Evolutionary conservation across 2,888 invertebrate genomes (phyloP).

Genomic region (Agonopterix subpropinquella): DNA sequence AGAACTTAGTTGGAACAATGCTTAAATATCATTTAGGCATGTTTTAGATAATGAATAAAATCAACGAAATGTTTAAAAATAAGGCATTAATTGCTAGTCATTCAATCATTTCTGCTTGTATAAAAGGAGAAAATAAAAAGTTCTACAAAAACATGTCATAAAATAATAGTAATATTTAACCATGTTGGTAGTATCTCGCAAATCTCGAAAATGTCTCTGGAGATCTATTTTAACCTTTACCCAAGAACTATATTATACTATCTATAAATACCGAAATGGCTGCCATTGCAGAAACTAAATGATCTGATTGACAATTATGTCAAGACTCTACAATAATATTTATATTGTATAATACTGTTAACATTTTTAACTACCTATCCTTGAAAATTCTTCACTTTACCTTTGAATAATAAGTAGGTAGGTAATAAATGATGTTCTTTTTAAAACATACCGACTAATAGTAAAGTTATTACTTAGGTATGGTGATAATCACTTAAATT

Average conservation of each 20-base stretch:
- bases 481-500: constrained; percentile 51
- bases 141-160: constrained; percentile 4
- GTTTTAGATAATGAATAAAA: constrained; percentile 39
- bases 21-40: constrained; percentile 33
- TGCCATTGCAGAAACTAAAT: neutral
- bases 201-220: neutral
- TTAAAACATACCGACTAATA: constrained; percentile 52
- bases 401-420: constrained; percentile 38
- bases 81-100: constrained; percentile 62
- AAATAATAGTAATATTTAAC: constrained; percentile 1
- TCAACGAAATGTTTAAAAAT: constrained; percentile 59
- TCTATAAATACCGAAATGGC: neutral
- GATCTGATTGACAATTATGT: neutral
- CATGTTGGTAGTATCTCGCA: constrained; percentile 6
- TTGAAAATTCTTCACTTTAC: constrained; percentile 15
- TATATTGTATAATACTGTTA: constrained; percentile 11
- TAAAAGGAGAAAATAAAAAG: constrained; percentile 15
- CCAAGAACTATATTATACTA: too few species aligned
- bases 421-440: constrained; percentile 50
- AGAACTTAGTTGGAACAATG: constrained; percentile 29
- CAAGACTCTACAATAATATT: neutral
- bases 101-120: constrained; percentile 42
- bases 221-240: too few species aligned
- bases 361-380: constrained; percentile 14
- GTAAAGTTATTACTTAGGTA: constrained; percentile 41